Conservation (phyloP, 1,140 invertebrate genomes). For the Sycobia sp. region DNA sequence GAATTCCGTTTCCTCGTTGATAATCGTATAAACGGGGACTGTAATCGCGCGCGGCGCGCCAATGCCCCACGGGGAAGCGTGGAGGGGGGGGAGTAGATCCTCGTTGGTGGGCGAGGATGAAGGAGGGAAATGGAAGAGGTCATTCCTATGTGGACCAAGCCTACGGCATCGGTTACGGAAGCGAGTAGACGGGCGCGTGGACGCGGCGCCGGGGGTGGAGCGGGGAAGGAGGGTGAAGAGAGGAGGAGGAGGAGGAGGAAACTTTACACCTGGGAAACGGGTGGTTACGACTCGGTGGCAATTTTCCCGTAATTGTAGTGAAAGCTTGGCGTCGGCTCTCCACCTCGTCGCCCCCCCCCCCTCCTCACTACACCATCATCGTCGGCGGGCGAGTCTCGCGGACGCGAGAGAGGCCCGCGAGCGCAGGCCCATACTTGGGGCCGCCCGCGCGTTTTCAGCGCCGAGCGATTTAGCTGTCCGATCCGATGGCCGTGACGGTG, state of each 20-base stretch:
- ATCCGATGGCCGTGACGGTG: too few relatives aligned
- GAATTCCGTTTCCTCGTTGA: too few relatives aligned
- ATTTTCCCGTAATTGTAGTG: conserved; percentile 59
- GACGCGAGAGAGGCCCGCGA: too few relatives aligned
- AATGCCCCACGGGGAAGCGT: too few relatives aligned
- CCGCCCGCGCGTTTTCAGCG: conserved; percentile 45
- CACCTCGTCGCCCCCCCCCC: not conserved
- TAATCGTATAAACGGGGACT: too few relatives aligned
- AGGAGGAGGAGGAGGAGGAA: not conserved
- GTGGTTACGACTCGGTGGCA: conserved; percentile 52
- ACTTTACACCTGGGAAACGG: conserved; percentile 49
- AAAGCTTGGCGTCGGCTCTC: conserved; percentile 47
- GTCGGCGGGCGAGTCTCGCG: too few relatives aligned
- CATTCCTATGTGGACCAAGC: not conserved
- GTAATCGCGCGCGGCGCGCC: too few relatives aligned
- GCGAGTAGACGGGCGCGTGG: too few relatives aligned
- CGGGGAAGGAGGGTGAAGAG: too few relatives aligned
- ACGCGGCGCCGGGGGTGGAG: not conserved
- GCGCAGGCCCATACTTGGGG: too few relatives aligned
- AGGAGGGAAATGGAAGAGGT: not conserved
- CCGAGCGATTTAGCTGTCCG: conserved; percentile 56
- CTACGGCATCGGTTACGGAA: too few relatives aligned
- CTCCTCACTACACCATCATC: too few relatives aligned
- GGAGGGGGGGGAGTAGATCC: not conserved
- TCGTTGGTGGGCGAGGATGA: not conserved